These are phyloP conservation scores for Stegophylla sp. DNA, from an alignment of 2,888 invertebrate genomes.

Conservation along the genomic window DNA sequence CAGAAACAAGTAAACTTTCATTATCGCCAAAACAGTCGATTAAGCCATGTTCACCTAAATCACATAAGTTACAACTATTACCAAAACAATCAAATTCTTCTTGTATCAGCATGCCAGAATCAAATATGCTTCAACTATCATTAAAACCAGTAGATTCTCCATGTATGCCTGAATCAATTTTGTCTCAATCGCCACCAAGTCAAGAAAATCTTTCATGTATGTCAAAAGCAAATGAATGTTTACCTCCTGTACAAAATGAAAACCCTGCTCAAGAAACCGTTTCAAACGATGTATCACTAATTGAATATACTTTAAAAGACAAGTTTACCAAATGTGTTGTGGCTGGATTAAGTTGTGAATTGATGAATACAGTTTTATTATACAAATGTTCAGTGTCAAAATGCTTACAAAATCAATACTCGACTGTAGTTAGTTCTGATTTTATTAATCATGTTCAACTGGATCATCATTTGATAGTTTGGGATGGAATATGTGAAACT, in stretches of 20 bases:
- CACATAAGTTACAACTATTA: no score
- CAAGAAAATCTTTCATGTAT: not conserved
- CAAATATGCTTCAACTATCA: no score
- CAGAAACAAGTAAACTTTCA: no score
- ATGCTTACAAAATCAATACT: slow-evolving; percentile 25
- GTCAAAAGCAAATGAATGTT: no score
- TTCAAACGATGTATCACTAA: no score
- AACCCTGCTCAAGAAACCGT: no score
- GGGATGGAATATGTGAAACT: slow-evolving; percentile 18
- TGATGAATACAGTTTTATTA: slow-evolving; percentile 17
- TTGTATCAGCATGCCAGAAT: no score
- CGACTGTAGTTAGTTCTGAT: slow-evolving; percentile 21
- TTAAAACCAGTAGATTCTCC: no score
- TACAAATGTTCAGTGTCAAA: slow-evolving; percentile 17
- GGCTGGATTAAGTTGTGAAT: slow-evolving; percentile 29
- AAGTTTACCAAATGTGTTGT: slow-evolving; percentile 10
- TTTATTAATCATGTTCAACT: slow-evolving; percentile 23
- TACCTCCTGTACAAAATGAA: no score
- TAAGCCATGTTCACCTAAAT: no score
- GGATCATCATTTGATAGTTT: slow-evolving; percentile 3
- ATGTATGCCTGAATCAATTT: not conserved
- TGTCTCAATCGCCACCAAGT: not conserved
- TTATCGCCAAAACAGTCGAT: no score
- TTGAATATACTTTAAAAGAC: slow-evolving; percentile 1
- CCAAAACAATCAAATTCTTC: no score